Evolutionary conservation across 2,888 invertebrate genomes (phyloP), one percentile per base, ranked within the genome.

Genomic region (Spodoptera picta): DNA sequence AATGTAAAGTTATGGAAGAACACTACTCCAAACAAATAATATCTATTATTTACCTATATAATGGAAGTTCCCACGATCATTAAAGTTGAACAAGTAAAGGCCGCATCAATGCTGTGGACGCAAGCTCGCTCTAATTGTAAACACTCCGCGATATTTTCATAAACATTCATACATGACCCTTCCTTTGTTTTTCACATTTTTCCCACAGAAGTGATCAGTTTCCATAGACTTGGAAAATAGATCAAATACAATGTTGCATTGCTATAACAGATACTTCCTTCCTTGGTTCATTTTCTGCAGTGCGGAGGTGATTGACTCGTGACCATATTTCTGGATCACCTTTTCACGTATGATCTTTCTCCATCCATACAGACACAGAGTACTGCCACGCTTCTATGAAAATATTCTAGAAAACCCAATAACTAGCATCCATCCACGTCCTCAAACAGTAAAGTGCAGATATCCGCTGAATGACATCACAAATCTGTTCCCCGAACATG

Each of bases 401-500:
- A 36, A 5, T 9, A 36, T 10, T 51, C 10, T 14, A 44, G n/a
- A 54, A 55, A 52, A 67, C 14, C 19, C 49, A 44, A 31, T 36
- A 47, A 27, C 36, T 36, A 36, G 36, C 7, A 6, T 31, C 7
- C 7, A 36, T 36, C 0, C 31, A 48, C 47, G 27, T 51, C 49
- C 11, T 58, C 24, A 41, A 7, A 31, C 19, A 24, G 10, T 67
- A 61, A 36, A 73, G 24, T 57, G 47, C 42, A 55, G 62, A 70
- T 48, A 74, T 76, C 75, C 66, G 62, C 24, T 43, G 5, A 24
- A 3, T 65, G 46, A 53, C 62, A 48, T 69, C 70, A 65, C 69
- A 69, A 69, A 75, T 74, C 69, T 80, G 72, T 52, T 75, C 63
- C 71, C 68, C 59, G 64, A 66, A 73, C 71, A 75, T 72, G 71